phyloP scores from a whole-genome alignment of 30 jellyfish, hydroid and myxozoan genomes.

The Mastigias papua region DNA sequence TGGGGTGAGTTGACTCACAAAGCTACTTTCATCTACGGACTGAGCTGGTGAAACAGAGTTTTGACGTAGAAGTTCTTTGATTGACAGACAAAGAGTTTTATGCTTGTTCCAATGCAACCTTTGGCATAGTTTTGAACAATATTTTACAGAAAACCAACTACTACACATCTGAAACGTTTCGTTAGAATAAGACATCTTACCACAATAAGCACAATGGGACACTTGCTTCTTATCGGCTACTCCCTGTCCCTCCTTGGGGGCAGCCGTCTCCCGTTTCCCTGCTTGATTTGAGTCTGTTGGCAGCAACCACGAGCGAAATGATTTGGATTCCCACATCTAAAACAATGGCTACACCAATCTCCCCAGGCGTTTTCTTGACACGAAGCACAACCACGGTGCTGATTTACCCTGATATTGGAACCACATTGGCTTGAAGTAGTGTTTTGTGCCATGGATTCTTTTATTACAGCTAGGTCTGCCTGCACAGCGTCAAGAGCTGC shows the following conservation, averaged over 20 bases:
- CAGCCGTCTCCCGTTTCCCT: constrained; percentile 38
- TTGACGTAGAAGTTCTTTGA: not conserved
- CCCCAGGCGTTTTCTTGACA: constrained; percentile 22
- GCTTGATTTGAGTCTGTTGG: not conserved
- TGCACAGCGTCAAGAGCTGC: constrained; percentile 24
- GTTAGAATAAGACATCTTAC: not conserved
- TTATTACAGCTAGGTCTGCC: not conserved
- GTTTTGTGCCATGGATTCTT: not conserved
- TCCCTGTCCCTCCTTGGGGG: constrained; percentile 61
- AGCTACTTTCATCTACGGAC: not conserved
- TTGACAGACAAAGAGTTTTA: constrained; percentile 19
- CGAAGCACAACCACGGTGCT: constrained; percentile 3
- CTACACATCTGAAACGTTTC: constrained; percentile 22
- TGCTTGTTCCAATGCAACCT: constrained; percentile 35
- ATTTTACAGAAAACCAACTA: constrained; percentile 13
- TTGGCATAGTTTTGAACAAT: constrained; percentile 27
- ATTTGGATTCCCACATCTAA: constrained; percentile 27
- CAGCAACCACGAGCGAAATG: constrained; percentile 21
- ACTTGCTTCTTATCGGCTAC: constrained; percentile 10
- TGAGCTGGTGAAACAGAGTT: not conserved
- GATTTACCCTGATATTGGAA: not conserved
- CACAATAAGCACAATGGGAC: constrained; percentile 30
- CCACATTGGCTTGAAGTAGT: not conserved
- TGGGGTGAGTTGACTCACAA: constrained; percentile 48
- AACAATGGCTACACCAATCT: constrained; percentile 31